Evolutionary conservation across 1,140 invertebrate genomes (phyloP).

Genomic region (Leptopilina boulardi): DNA sequence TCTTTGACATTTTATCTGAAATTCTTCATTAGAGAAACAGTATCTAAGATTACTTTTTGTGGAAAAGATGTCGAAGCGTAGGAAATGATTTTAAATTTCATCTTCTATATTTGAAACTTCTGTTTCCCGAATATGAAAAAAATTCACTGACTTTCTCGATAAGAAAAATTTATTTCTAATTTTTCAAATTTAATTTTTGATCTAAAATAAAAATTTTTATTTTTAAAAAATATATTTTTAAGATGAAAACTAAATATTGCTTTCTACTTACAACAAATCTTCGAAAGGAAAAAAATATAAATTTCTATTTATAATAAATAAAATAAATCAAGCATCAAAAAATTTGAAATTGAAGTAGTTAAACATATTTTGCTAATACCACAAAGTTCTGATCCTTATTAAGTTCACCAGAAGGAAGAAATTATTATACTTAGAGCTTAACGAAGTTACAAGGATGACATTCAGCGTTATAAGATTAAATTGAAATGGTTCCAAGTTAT

Average conservation of each 20-base stretch:
- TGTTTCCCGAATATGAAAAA: neutral
- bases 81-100: neutral
- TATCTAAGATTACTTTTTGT: neutral
- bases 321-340: neutral
- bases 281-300: neutral
- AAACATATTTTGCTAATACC: neutral
- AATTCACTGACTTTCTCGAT: neutral
- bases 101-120: neutral
- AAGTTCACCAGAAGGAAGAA: neutral
- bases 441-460: conserved; percentile 18
- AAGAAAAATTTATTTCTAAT: neutral
- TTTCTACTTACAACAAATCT: too few species aligned
- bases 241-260: too few species aligned
- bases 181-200: too few species aligned
- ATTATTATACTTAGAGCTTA: conserved; percentile 14
- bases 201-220: too few species aligned
- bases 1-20: neutral
- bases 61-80: neutral
- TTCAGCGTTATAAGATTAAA: conserved; percentile 15
- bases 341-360: neutral
- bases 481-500: conserved; percentile 1
- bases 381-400: neutral
- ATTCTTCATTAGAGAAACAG: neutral
- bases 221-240: too few species aligned
- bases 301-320: neutral